A percentile compares a stretch with the other conserved stretches of the same genome.
Conservation (phyloP, 1,140 invertebrate species). For the Cryptotermes secundus region DNA sequence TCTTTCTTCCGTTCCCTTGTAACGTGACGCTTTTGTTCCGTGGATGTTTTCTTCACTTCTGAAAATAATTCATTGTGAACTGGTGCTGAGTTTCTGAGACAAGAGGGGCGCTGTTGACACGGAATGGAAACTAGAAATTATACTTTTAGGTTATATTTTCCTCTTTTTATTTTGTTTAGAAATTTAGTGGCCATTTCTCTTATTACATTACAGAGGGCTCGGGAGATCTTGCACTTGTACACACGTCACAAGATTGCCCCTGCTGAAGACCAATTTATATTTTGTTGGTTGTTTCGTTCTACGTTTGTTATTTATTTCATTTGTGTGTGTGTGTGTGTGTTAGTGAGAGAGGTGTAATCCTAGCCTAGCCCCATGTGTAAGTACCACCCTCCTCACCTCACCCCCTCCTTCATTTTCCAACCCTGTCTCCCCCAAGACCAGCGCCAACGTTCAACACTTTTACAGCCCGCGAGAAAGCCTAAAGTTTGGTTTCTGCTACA, state of each 20-base stretch:
- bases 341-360: background rate
- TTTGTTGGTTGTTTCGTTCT: constrained; percentile 6
- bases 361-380: background rate
- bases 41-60: background rate
- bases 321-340: background rate
- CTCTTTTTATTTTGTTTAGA: background rate
- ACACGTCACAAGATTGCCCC: background rate
- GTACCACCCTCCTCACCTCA: background rate
- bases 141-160: background rate
- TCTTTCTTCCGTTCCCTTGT: background rate
- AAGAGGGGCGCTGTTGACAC: background rate
- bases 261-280: constrained; percentile 12
- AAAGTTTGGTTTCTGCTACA: background rate
- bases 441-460: background rate
- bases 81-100: background rate
- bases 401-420: background rate
- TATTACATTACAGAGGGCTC: background rate
- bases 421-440: background rate
- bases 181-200: constrained; percentile 17
- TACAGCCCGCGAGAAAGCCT: background rate
- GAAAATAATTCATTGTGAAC: background rate
- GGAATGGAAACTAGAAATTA: background rate
- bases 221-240: background rate
- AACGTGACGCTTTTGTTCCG: background rate
- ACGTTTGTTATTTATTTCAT: background rate